Conservation (phyloP, 2,888 invertebrate species). For the Nemoura dubitans region DNA sequence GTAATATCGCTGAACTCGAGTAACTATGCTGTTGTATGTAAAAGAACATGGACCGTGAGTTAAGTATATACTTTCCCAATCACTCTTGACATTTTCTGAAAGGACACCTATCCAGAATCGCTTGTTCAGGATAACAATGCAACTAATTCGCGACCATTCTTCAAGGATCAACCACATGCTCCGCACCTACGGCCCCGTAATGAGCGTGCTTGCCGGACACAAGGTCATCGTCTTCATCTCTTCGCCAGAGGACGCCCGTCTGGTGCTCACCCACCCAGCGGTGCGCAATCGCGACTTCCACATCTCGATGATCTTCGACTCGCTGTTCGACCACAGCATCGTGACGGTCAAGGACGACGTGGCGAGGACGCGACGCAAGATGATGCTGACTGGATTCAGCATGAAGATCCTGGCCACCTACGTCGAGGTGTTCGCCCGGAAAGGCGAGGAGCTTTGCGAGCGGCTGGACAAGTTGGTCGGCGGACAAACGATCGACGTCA, state of each 20-base stretch:
- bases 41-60: no score
- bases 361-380: constrained; percentile 43
- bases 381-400: constrained; percentile 40
- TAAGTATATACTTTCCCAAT: no score
- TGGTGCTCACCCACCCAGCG: neutral
- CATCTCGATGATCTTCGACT: neutral
- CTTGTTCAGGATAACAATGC: no score
- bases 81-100: no score
- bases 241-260: neutral
- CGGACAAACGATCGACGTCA: constrained; percentile 37
- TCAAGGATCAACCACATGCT: no score
- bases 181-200: neutral
- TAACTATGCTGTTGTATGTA: no score
- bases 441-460: constrained; percentile 33
- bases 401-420: constrained; percentile 41
- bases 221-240: neutral
- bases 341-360: constrained; percentile 17
- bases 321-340: constrained; percentile 25
- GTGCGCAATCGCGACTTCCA: neutral
- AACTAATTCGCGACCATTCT: no score
- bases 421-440: constrained; percentile 40
- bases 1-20: no score
- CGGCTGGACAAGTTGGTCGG: constrained; percentile 20
- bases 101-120: neutral
- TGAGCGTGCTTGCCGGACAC: neutral